Evolutionary conservation across 2,113 vertebrate species (phyloP).

Genomic region (Astur gentilis): DNA sequence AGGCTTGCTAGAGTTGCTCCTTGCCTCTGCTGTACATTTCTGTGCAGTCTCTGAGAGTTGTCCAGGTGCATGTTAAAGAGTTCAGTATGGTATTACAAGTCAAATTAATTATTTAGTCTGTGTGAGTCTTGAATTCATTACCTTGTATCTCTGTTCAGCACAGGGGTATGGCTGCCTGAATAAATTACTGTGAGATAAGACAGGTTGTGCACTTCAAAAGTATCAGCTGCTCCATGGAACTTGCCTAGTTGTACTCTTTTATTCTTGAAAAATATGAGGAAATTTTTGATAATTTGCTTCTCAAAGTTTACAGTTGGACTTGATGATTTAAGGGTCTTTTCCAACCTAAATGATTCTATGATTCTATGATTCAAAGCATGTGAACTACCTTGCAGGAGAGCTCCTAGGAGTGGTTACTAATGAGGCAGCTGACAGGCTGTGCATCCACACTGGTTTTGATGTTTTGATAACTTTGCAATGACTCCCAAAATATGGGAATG

Average conservation of each 20-base stretch:
- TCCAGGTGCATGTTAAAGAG: neutral
- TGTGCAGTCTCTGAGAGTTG: neutral
- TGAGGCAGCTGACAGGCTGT: neutral
- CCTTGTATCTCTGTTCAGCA: neutral
- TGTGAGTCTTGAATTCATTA: neutral
- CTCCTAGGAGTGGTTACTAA: neutral
- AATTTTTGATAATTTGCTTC: neutral
- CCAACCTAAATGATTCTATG: neutral
- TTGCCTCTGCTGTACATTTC: neutral
- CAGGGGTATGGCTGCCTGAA: neutral
- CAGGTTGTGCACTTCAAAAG: neutral
- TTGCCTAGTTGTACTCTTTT: neutral
- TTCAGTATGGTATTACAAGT: neutral
- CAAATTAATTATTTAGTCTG: constrained; percentile 36
- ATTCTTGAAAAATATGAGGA: neutral
- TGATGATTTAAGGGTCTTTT: neutral
- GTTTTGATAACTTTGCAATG: neutral
- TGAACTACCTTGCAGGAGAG: neutral
- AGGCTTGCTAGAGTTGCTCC: neutral
- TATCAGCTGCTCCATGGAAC: neutral
- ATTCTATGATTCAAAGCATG: neutral
- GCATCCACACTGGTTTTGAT: neutral
- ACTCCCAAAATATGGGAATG: neutral
- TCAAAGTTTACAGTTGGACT: neutral
- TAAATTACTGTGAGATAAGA: neutral